Conservation (phyloP, 2,888 invertebrate genomes). For the Ypsolopha scabrella region DNA sequence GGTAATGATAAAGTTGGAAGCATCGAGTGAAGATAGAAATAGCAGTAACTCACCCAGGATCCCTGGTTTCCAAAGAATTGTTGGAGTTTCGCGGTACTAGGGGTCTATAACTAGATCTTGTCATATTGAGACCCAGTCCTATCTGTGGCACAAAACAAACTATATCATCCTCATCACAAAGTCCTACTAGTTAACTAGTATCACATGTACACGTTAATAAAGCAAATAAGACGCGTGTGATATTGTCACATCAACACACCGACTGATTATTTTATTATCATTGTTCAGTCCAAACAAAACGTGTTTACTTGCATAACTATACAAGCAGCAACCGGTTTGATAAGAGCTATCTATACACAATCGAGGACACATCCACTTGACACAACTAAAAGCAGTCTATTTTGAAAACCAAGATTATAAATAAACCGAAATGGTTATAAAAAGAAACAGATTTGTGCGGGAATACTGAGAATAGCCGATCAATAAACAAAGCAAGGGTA, state of each 20-base stretch:
- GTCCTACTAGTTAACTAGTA: slow-evolving; percentile 9
- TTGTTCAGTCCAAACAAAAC: slow-evolving; percentile 21
- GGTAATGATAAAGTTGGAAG: too few relatives aligned
- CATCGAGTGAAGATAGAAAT: too few relatives aligned
- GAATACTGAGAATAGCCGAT: background rate
- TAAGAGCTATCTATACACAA: slow-evolving; percentile 29
- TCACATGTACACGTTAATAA: slow-evolving; percentile 19
- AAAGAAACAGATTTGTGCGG: background rate
- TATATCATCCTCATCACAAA: slow-evolving; percentile 6
- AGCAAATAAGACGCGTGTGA: slow-evolving; percentile 34
- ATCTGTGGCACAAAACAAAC: background rate
- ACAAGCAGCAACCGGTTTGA: slow-evolving; percentile 9
- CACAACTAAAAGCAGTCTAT: background rate
- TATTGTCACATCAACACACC: slow-evolving; percentile 23
- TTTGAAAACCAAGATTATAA: background rate
- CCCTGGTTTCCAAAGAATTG: slow-evolving; percentile 46
- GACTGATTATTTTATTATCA: slow-evolving; percentile 35
- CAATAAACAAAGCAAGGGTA: background rate
- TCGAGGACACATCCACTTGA: slow-evolving; percentile 14
- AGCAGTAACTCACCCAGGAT: slow-evolving; percentile 41
- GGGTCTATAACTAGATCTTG: slow-evolving; percentile 57
- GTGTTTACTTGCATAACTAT: slow-evolving; percentile 3
- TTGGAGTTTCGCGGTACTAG: slow-evolving; percentile 53
- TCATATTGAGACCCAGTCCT: slow-evolving; percentile 28
- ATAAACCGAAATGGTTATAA: background rate